Percentiles rank a stretch among this genome's conserved stretches.
phyloP scores from a whole-genome alignment of 2,797 vertebrate genomes.

The Darevskia mixta region DNA sequence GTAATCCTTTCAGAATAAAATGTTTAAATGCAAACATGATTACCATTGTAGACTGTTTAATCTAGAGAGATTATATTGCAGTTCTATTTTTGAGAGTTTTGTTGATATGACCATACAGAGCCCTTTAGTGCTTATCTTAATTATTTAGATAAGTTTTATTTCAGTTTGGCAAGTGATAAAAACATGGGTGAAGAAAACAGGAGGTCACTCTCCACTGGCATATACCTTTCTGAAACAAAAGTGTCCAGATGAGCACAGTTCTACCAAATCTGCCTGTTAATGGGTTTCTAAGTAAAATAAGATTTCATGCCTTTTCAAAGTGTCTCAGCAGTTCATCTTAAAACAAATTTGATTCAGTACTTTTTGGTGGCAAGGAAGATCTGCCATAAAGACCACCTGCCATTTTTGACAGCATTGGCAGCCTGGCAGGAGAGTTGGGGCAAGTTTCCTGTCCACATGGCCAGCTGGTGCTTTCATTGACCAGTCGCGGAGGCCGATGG shows the following conservation, averaged over 20 bases:
- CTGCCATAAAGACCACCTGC: neutral
- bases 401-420: too few relatives aligned
- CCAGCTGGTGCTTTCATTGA: too few relatives aligned
- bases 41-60: conserved; percentile 86
- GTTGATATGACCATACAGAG: conserved; percentile 77
- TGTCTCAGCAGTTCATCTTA: neutral
- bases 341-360: neutral
- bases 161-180: conserved; percentile 82
- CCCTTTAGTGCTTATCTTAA: conserved; percentile 78
- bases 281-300: neutral
- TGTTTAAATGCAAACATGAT: conserved; percentile 93
- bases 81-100: conserved; percentile 83
- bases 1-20: conserved; percentile 93
- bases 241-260: neutral
- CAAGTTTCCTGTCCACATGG: too few relatives aligned
- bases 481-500: too few relatives aligned
- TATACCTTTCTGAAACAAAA: conserved; percentile 40
- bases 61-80: conserved; percentile 87
- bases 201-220: conserved; percentile 55
- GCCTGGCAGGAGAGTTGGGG: too few relatives aligned
- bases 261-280: neutral
- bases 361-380: neutral
- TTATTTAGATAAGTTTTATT: conserved; percentile 81
- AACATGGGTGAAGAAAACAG: conserved; percentile 73
- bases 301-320: neutral